These are phyloP conservation scores for Orius laevigatus DNA, from an alignment of 1,140 invertebrate genomes.

Conservation along the genomic window DNA sequence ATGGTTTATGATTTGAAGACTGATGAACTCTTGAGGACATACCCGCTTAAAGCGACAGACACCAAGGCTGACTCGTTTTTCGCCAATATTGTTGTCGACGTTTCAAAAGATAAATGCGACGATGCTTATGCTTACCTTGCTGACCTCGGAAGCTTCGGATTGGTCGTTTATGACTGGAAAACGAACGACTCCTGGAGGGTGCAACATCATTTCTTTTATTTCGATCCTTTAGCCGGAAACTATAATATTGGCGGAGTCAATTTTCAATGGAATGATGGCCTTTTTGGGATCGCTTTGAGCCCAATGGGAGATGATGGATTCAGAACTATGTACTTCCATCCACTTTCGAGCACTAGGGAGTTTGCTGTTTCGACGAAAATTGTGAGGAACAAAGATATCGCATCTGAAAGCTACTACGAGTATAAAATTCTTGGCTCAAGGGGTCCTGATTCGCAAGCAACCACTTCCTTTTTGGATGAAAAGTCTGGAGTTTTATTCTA, in stretches of 20 bases:
- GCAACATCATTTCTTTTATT: conserved; percentile 63
- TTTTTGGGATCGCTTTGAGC: conserved; percentile 51
- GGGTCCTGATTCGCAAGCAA: conserved; percentile 52
- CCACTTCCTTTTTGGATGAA: conserved; percentile 51
- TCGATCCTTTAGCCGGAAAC: conserved; percentile 50
- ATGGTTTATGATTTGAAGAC: conserved; percentile 54
- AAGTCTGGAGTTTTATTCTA: conserved; percentile 57
- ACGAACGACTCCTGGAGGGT: conserved; percentile 58
- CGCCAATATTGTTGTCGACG: conserved; percentile 56
- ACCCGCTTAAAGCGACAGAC: conserved; percentile 40
- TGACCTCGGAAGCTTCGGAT: conserved; percentile 50
- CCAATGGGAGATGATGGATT: conserved; percentile 39
- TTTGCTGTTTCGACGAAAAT: conserved; percentile 36
- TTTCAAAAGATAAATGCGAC: conserved; percentile 45
- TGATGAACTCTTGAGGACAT: conserved; percentile 45
- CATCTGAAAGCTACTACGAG: conserved; percentile 38
- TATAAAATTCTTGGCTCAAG: conserved; percentile 50
- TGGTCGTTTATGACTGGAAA: conserved; percentile 56
- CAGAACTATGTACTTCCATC: conserved; percentile 59
- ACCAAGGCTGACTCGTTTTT: conserved; percentile 51
- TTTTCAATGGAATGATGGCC: conserved; percentile 57
- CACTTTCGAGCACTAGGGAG: conserved; percentile 52
- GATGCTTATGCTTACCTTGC: conserved; percentile 56
- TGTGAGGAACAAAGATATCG: conserved; percentile 46
- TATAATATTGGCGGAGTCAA: conserved; percentile 52